These are phyloP conservation scores for Rhodophaea formosa DNA, from an alignment of 2,888 invertebrate species.

Conservation along the genomic window DNA sequence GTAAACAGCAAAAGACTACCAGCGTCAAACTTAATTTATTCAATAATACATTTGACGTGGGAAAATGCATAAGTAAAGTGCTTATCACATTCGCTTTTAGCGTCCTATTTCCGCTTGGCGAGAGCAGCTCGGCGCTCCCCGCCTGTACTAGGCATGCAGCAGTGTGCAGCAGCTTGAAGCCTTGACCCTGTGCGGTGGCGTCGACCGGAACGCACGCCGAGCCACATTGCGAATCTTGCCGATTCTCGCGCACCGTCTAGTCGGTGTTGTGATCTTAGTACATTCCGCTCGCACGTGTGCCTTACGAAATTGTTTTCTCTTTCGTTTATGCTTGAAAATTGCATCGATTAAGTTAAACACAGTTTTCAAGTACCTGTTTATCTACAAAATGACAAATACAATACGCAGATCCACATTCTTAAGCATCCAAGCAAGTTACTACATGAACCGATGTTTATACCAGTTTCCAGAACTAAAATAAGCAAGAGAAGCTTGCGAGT, in stretches of 20 bases:
- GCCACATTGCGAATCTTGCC: conserved; percentile 69
- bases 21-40: conserved; percentile 25
- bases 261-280: conserved; percentile 66
- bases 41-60: conserved; percentile 36
- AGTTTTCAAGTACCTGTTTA: conserved; percentile 21
- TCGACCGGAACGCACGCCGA: conserved; percentile 78
- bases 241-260: conserved; percentile 63
- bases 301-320: conserved; percentile 65
- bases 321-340: conserved; percentile 50
- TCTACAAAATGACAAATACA: conserved; percentile 14
- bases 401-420: conserved; percentile 20
- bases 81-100: conserved; percentile 69
- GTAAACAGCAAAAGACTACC: neutral
- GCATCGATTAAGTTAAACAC: conserved; percentile 43
- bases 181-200: conserved; percentile 81
- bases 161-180: conserved; percentile 69
- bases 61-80: conserved; percentile 32
- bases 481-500: neutral
- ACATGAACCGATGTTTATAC: conserved; percentile 3
- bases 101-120: conserved; percentile 57
- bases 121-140: conserved; percentile 47
- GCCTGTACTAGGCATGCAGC: conserved; percentile 67
- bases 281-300: conserved; percentile 67
- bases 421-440: conserved; percentile 4
- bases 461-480: neutral